Percentiles rank a stretch among this genome's conserved stretches.
Conservation (phyloP, 2,888 invertebrate species). For the Geotrupes spiniger region DNA sequence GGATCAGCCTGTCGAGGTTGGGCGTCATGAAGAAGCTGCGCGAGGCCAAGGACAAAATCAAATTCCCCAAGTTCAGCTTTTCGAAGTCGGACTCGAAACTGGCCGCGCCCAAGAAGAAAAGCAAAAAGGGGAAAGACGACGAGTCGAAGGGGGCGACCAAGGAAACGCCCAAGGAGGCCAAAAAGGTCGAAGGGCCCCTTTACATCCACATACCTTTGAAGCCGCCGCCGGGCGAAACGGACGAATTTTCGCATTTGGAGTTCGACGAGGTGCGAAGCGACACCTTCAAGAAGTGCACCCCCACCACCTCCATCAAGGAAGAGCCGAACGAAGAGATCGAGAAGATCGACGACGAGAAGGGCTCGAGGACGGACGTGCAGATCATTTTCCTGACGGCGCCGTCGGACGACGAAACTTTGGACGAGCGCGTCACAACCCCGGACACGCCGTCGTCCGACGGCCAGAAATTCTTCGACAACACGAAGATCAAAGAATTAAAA, state of each 20-base stretch:
- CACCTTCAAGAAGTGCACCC: conserved; percentile 11
- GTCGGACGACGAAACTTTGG: conserved; percentile 47
- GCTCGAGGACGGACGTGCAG: conserved; percentile 35
- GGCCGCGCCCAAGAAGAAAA: conserved; percentile 13
- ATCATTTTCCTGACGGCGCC: conserved; percentile 47
- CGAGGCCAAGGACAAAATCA: conserved; percentile 39
- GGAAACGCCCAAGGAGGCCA: conserved; percentile 22
- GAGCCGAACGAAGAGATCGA: conserved; percentile 19
- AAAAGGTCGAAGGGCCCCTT: conserved; percentile 35
- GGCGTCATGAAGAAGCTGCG: conserved; percentile 38
- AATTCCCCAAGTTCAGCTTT: conserved; percentile 33
- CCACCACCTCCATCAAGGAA: conserved; percentile 26
- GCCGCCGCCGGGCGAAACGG: conserved; percentile 45
- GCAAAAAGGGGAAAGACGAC: conserved; percentile 18
- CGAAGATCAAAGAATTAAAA: conserved; percentile 40
- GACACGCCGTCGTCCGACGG: conserved; percentile 40
- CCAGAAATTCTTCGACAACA: conserved; percentile 33
- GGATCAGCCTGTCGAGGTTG: conserved; percentile 32
- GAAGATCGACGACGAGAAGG: conserved; percentile 13
- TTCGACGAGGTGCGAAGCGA: conserved; percentile 33
- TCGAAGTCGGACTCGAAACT: conserved; percentile 26
- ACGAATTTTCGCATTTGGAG: conserved; percentile 46
- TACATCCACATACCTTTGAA: conserved; percentile 49
- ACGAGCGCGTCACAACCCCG: conserved; percentile 39
- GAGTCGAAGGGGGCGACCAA: conserved; percentile 8